Evolutionary conservation across 30 jellyfish, hydroid and myxozoan genomes (phyloP).

Genomic region (Mastigias papua): DNA sequence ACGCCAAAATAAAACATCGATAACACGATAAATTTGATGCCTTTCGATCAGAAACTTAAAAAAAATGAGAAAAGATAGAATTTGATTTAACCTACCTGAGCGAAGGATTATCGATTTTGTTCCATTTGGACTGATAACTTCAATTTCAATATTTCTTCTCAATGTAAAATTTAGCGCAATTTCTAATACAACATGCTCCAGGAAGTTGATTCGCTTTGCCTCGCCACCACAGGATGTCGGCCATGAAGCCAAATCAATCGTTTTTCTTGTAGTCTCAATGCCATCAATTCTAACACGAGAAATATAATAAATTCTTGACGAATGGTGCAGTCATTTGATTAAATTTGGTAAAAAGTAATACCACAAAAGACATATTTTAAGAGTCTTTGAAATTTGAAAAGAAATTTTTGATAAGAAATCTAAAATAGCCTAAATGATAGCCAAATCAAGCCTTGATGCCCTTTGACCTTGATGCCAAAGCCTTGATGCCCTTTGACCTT

Average conservation of each 20-base stretch:
- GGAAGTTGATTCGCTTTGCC: slow-evolving; percentile 15
- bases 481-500: no score
- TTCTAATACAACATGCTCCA: slow-evolving; percentile 33
- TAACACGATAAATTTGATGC: neutral
- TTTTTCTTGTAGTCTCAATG: neutral
- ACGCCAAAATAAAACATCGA: no score
- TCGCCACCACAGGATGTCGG: slow-evolving; percentile 32
- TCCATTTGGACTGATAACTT: slow-evolving; percentile 44
- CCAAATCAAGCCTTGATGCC: no score
- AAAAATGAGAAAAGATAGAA: neutral
- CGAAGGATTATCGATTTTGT: slow-evolving; percentile 67
- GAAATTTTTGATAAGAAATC: no score
- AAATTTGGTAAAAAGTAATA: no score
- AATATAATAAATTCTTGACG: no score
- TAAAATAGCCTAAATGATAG: no score
- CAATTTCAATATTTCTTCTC: slow-evolving; percentile 13
- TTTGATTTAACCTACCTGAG: slow-evolving; percentile 9
- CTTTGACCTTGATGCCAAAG: no score
- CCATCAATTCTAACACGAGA: slow-evolving; percentile 22
- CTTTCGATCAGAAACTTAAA: neutral
- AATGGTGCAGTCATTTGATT: no score
- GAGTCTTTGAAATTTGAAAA: no score
- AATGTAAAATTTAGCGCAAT: neutral
- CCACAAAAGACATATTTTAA: no score
- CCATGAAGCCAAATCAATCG: slow-evolving; percentile 6